phyloP scores from a whole-genome alignment of 2,113 vertebrate species.

The Stigmatopora nigra region DNA sequence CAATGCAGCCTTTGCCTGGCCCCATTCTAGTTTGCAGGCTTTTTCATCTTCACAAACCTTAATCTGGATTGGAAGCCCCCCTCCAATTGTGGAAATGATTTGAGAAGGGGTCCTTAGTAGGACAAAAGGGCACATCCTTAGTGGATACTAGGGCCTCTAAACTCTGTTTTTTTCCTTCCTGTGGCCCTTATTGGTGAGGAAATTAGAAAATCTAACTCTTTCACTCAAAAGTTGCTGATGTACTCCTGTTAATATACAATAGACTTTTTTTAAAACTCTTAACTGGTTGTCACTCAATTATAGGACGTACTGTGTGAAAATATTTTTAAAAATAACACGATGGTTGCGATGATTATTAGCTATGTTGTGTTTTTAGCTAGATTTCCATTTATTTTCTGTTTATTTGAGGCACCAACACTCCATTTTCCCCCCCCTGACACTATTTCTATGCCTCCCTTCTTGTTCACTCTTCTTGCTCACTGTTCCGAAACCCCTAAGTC shows the following conservation, averaged over 20 bases:
- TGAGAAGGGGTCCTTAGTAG: conserved; percentile 30
- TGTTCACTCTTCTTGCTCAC: conserved; percentile 41
- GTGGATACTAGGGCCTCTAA: conserved; percentile 11
- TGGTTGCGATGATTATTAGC: not conserved
- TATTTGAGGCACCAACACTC: conserved; percentile 18
- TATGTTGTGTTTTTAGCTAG: conserved; percentile 25
- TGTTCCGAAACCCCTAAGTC: conserved; percentile 67
- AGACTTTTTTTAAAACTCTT: no score
- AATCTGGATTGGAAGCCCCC: conserved; percentile 53
- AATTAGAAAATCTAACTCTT: conserved; percentile 8
- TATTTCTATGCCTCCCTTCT: conserved; percentile 12
- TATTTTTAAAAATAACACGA: no score
- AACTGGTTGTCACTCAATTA: no score
- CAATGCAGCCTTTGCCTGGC: conserved; percentile 15
- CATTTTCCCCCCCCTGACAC: not conserved
- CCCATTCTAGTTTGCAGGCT: conserved; percentile 27
- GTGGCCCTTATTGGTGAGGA: conserved; percentile 32
- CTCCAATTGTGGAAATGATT: conserved; percentile 40
- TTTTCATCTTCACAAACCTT: conserved; percentile 48
- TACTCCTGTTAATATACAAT: no score
- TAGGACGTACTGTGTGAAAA: no score
- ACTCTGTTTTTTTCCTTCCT: conserved; percentile 21
- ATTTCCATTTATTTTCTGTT: conserved; percentile 21
- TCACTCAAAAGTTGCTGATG: no score
- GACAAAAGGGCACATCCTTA: conserved; percentile 37